Base-by-base conservation (phyloP, 2,888 invertebrate genomes). In the Crossocerus cetratus region DNA sequence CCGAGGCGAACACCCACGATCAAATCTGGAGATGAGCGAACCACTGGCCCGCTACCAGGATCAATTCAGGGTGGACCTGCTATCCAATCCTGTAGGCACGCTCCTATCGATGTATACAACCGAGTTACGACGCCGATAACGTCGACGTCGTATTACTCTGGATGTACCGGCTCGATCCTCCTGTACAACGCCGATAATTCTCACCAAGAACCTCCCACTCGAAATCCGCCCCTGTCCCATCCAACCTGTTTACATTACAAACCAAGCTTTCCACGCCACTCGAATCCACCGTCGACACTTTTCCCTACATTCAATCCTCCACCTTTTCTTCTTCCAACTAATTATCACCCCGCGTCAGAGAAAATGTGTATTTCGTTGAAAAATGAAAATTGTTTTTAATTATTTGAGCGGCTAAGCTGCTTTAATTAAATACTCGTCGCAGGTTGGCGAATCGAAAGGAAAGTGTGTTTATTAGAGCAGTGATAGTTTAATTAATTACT, bases 1-100 rank as follows among this genome's bases (percentile, higher is more conserved):
- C n/a, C n/a, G n/a, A 76, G 56, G 70, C 44, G 76, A 68, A 75
- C 78, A 70, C 65, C 69, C 62, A 69, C 72, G 80, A 79, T 82
- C 80, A 77, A 79, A 77, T 82, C 82, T 82, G 59, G 82, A 81
- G 81, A 81, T 81, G 79, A 79, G 77, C 74, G 79, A 81, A 81
- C 82, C 81, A 55, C 79, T 81, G 74, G 75, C 77, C 74, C 70
- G 72, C 69, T 68, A 74, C 80, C 69, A 64, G 72, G 65, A 75
- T 74, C 80, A 75, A 81, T 81, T 74, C 78, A 70, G 72, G 65
- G 70, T 69, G 67, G n/a, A n/a, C 74, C 54, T 65, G 65, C 64
- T 80, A 74, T 71, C 70, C 63, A 70, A 81, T 78, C 78, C 74
- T 64, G 69, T 69, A 65, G 58, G 61, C 54, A 67, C 58, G 21